Evolutionary conservation across 2,888 invertebrate genomes (phyloP).

Genomic region (Dexiosoma caninum): DNA sequence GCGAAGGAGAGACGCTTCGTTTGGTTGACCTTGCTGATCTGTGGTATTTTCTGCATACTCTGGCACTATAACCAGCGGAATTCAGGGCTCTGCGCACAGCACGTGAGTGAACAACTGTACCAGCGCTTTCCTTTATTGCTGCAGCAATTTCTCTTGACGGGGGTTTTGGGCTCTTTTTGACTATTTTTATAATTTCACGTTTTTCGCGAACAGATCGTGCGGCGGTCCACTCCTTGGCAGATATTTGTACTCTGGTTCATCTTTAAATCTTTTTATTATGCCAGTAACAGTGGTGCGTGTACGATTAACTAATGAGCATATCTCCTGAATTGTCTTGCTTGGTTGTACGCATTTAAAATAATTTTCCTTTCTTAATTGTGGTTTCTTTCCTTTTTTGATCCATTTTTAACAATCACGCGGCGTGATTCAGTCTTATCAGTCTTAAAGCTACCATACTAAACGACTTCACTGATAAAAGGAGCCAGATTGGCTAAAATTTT

Average conservation of each 20-base stretch:
- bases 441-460: neutral
- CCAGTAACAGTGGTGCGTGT: slow-evolving; percentile 17
- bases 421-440: neutral
- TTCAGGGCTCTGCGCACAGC: too few relatives aligned
- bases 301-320: slow-evolving; percentile 15
- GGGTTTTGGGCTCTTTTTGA: too few relatives aligned
- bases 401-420: neutral
- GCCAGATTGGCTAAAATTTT: slow-evolving; percentile 6
- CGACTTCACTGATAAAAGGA: neutral
- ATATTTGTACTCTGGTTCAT: slow-evolving; percentile 17
- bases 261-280: slow-evolving; percentile 5
- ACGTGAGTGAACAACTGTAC: too few relatives aligned
- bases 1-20: too few relatives aligned
- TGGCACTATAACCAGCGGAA: too few relatives aligned
- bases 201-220: neutral
- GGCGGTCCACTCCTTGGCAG: slow-evolving; percentile 20
- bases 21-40: too few relatives aligned
- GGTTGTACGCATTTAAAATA: slow-evolving; percentile 15
- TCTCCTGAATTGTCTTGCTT: slow-evolving; percentile 1
- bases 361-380: slow-evolving; percentile 7
- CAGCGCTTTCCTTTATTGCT: too few relatives aligned
- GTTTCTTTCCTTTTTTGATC: slow-evolving; percentile 23
- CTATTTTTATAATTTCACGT: too few relatives aligned
- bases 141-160: too few relatives aligned
- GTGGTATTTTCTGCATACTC: too few relatives aligned